Conservation (phyloP, 2,113 vertebrate species). For the Orycteropus afer region DNA sequence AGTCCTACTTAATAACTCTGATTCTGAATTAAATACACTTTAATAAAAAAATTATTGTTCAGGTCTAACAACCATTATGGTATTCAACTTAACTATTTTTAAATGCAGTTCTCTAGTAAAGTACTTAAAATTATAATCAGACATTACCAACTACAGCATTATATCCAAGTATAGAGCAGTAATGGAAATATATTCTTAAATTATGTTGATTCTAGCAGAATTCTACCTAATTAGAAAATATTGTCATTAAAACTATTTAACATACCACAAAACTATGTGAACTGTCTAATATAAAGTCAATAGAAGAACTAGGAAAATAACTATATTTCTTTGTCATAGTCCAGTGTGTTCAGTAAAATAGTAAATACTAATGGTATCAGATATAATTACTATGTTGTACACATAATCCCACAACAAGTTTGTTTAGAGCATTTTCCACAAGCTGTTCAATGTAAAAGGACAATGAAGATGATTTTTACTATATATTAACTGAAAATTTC, state of each 20-base stretch:
- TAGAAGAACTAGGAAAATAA: constrained; percentile 28
- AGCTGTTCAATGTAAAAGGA: constrained; percentile 28
- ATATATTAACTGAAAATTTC: constrained; percentile 30
- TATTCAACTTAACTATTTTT: constrained; percentile 22
- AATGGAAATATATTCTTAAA: constrained; percentile 18
- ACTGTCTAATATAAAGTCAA: background rate
- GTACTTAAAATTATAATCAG: constrained; percentile 48
- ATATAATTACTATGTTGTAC: background rate
- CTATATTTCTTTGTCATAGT: background rate
- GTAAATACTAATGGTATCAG: background rate
- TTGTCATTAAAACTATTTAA: constrained; percentile 46
- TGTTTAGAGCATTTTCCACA: constrained; percentile 40
- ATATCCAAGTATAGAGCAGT: constrained; percentile 20
- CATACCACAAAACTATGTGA: constrained; percentile 30
- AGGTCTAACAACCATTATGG: background rate
- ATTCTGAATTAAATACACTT: constrained; percentile 49
- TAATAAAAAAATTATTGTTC: constrained; percentile 33
- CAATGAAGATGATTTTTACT: constrained; percentile 23
- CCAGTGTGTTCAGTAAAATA: constrained; percentile 21
- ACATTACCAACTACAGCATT: background rate
- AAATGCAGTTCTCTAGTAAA: background rate
- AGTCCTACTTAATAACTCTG: background rate
- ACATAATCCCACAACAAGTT: background rate
- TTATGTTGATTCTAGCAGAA: background rate
- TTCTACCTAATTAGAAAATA: constrained; percentile 38